phyloP scores from a whole-genome alignment of 2,113 vertebrate species.

The Pipra filicauda region DNA sequence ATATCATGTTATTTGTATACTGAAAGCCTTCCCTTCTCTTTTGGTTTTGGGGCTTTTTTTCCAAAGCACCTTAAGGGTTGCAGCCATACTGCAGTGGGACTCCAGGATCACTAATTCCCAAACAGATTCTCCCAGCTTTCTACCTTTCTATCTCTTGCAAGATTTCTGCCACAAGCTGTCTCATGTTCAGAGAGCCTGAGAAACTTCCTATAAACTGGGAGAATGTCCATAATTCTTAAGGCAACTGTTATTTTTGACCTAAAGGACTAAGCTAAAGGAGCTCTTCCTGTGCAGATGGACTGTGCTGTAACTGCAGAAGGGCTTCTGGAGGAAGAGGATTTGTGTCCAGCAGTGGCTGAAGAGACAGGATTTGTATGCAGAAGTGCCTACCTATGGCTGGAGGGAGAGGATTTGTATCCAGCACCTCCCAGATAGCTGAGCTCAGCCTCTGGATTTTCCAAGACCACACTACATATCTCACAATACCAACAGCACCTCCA shows the following conservation, averaged over 20 bases:
- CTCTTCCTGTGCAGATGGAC: neutral
- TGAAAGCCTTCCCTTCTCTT: neutral
- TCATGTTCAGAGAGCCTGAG: neutral
- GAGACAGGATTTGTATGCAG: neutral
- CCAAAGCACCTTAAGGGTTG: neutral
- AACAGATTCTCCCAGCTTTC: neutral
- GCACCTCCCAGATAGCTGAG: neutral
- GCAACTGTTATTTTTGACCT: neutral
- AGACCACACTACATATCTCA: fast-evolving
- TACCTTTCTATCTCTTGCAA: neutral
- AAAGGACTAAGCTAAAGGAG: neutral
- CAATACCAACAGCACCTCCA: neutral
- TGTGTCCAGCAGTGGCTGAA: neutral
- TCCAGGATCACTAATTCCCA: neutral
- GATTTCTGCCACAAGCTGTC: neutral
- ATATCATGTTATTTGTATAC: neutral
- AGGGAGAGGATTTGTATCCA: neutral
- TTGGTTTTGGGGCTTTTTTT: neutral
- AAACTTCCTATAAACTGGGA: neutral
- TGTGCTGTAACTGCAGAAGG: neutral
- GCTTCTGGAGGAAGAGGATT: neutral
- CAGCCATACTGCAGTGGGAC: neutral
- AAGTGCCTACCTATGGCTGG: neutral
- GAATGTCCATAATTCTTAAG: neutral
- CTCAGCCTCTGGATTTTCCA: neutral